Evolutionary conservation across 1,140 invertebrate genomes (phyloP).

Genomic region (Bombus confusus): DNA sequence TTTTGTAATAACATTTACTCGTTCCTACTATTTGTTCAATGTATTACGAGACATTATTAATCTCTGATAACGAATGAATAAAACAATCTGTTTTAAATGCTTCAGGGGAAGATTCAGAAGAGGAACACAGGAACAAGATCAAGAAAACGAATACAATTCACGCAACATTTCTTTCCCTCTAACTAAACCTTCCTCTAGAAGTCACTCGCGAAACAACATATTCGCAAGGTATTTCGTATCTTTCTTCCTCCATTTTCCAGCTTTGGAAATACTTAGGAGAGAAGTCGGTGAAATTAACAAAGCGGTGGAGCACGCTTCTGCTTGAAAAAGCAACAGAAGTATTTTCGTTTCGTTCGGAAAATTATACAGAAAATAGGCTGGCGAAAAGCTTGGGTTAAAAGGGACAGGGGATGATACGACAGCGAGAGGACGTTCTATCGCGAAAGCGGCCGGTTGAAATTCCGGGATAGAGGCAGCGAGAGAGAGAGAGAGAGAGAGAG

Average conservation of each 20-base stretch:
- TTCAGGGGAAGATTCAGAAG: too few species aligned
- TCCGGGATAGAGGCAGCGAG: neutral
- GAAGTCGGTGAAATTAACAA: neutral
- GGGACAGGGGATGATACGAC: neutral
- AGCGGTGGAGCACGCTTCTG: neutral
- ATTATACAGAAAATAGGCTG: neutral
- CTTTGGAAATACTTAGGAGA: neutral
- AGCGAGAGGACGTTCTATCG: neutral
- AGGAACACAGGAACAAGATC: too few species aligned
- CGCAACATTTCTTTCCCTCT: too few species aligned
- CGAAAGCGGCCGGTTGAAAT: neutral
- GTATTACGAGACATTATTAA: too few species aligned
- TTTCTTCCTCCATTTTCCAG: neutral
- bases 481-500: neutral
- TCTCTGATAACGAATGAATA: too few species aligned
- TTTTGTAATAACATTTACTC: too few species aligned
- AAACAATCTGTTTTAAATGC: too few species aligned
- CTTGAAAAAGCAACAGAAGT: neutral
- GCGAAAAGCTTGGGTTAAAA: neutral
- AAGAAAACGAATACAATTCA: too few species aligned
- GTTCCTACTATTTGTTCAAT: neutral
- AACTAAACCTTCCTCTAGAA: neutral
- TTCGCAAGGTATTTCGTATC: neutral
- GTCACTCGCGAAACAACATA: too few species aligned
- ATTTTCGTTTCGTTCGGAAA: slow-evolving; percentile 5